phyloP scores from a whole-genome alignment of 1,140 invertebrate species.

The Temnothorax longispinosus region DNA sequence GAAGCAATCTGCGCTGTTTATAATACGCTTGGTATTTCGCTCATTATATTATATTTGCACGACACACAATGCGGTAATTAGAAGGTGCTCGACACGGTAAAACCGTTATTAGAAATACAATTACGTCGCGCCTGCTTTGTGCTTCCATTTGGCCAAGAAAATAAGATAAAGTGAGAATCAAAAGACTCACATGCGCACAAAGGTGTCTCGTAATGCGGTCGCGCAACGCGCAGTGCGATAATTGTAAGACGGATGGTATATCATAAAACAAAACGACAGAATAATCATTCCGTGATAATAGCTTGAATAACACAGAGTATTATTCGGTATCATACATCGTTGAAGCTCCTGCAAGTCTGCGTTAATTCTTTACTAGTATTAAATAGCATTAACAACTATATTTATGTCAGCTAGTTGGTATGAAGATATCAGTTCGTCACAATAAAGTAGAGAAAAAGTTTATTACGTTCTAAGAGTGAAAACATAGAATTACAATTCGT shows the following conservation, averaged over 20 bases:
- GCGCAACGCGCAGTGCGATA: conserved; percentile 41
- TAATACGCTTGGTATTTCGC: conserved; percentile 28
- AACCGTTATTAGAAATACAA: conserved; percentile 69
- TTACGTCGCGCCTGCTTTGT: conserved; percentile 59
- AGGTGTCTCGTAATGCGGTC: conserved; percentile 25
- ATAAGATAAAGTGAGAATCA: conserved; percentile 71
- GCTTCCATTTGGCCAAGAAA: conserved; percentile 63
- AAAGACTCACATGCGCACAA: conserved; percentile 51
- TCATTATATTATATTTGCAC: conserved; percentile 64
- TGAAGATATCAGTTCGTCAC: not conserved
- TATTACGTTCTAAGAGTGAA: not conserved
- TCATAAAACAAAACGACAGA: not conserved
- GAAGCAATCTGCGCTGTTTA: conserved; percentile 59
- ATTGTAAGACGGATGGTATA: conserved; percentile 39
- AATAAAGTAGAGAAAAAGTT: not conserved
- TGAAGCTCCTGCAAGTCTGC: not conserved
- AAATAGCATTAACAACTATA: not conserved
- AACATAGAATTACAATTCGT: conserved; percentile 8
- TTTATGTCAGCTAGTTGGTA: not conserved
- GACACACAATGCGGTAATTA: conserved; percentile 69
- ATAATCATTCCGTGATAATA: not conserved
- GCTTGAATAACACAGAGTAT: not conserved
- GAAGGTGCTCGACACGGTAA: conserved; percentile 61
- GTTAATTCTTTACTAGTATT: not conserved
- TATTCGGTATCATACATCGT: not conserved